Evolutionary conservation across 2,888 invertebrate species (phyloP).

Genomic region (Amblyteles armatorius): DNA sequence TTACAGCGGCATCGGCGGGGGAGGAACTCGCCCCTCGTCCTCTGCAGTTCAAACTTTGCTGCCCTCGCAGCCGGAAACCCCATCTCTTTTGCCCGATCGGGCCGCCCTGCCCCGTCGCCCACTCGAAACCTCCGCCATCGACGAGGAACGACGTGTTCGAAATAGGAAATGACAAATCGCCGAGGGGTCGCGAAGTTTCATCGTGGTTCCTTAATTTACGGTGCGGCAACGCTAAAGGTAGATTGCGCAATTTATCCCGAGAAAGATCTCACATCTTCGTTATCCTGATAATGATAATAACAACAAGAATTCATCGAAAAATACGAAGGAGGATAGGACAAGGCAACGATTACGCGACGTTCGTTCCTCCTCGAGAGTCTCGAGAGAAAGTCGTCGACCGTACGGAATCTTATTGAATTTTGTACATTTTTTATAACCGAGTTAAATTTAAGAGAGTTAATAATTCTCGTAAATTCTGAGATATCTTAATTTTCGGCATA

Average conservation of each 20-base stretch:
- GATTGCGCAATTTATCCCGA: conserved; percentile 56
- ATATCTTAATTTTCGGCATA: conserved; percentile 12
- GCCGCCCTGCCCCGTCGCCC: conserved; percentile 7
- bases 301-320: neutral
- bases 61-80: conserved; percentile 57
- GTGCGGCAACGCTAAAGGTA: conserved; percentile 58
- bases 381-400: neutral
- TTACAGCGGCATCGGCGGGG: conserved; percentile 51
- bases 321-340: neutral
- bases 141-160: conserved; percentile 76
- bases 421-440: neutral
- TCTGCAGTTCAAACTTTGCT: conserved; percentile 68
- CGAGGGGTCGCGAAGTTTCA: conserved; percentile 66
- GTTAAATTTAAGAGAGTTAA: neutral
- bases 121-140: conserved; percentile 65
- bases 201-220: conserved; percentile 62
- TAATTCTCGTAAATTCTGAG: neutral
- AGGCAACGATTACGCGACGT: neutral
- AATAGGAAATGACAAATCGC: conserved; percentile 76
- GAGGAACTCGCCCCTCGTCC: conserved; percentile 48
- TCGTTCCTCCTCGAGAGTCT: neutral
- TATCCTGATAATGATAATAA: conserved; percentile 6
- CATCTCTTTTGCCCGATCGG: conserved; percentile 42
- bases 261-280: conserved; percentile 10
- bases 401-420: neutral